These are phyloP conservation scores for Macrosoma leucophasiata DNA, from an alignment of 2,888 invertebrate species.

Conservation along the genomic window DNA sequence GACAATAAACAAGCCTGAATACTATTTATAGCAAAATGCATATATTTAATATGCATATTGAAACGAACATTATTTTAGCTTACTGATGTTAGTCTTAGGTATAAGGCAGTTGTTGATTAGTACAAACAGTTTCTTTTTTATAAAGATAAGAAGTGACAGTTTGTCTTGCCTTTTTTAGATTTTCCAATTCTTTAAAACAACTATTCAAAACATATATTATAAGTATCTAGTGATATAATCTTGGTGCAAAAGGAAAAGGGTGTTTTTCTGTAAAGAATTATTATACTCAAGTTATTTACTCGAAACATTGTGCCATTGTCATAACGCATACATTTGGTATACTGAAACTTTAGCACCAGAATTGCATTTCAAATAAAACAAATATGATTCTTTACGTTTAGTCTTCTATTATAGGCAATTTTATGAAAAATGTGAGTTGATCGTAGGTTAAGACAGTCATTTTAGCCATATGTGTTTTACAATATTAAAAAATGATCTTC, in stretches of 20 bases:
- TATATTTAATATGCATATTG: too few relatives aligned
- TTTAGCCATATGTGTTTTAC: constrained; percentile 38
- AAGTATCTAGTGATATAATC: constrained; percentile 31
- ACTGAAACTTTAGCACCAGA: constrained; percentile 26
- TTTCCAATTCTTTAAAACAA: constrained; percentile 4
- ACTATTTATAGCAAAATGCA: too few relatives aligned
- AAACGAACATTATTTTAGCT: too few relatives aligned
- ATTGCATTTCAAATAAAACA: constrained; percentile 33
- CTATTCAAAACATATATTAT: too few relatives aligned
- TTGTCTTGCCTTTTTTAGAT: constrained; percentile 16
- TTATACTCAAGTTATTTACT: constrained; percentile 40
- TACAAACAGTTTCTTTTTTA: constrained; percentile 22
- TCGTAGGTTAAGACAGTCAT: constrained; percentile 34
- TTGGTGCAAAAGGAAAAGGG: constrained; percentile 39
- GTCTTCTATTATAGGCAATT: too few relatives aligned
- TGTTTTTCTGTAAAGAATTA: constrained; percentile 23
- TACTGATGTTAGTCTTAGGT: constrained; percentile 1
- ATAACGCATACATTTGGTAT: constrained; percentile 27
- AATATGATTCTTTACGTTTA: too few relatives aligned
- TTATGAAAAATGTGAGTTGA: constrained; percentile 25
- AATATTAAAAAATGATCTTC: constrained; percentile 27
- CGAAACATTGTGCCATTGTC: constrained; percentile 45
- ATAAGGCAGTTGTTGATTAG: constrained; percentile 10
- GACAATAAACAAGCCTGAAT: too few relatives aligned
- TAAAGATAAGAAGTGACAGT: constrained; percentile 11